Base-by-base conservation (phyloP, 1,140 invertebrate species). In the Pristionchus pacificus region DNA sequence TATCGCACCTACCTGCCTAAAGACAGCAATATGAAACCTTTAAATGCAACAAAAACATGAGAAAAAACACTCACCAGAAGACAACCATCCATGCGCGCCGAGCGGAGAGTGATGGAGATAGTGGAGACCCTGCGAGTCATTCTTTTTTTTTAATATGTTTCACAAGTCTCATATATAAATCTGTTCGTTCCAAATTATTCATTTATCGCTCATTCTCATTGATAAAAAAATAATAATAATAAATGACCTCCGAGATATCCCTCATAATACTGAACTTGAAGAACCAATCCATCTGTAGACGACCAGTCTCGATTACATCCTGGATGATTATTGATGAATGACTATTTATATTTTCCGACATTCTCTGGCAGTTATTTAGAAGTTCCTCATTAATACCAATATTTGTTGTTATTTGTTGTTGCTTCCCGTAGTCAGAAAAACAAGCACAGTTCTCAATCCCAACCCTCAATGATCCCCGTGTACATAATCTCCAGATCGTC, bases 231-330 rank as follows among this genome's bases (percentile, higher is more conserved):
- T 13, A 24, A 10, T 25, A 67, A 61, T 27, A 67, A 67, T 27
- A 73, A 32, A 62, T 29, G 13, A 27, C 70, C 70, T 75, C 69
- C 24, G 71, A 55, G 24, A 75, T 74, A 58, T 75, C 74, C 55
- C 67, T 68, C n/a, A 75, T 75, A 2, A 75, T 65, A 59, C 62
- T 68, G 60, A 64, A 75, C 49, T 68, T 69, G 71, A 75, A 75
- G 70, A 75, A 75, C 65, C 74, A 70, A 62, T 75, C 74, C 70
- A 72, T 74, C 58, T 73, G 66, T 29, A 75, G 63, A 28, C 65
- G 69, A 31, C 71, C 66, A 38, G 65, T 74, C 13, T 71, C 38
- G 2, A 75, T 67, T 33, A 75, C 74, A 55, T 75, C 74, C 68
- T 70, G 30, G 68, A 70, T 28, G 31, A 31, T 68, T 70, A 61